These are phyloP conservation scores for Psittacula derbiana DNA, from an alignment of 2,797 vertebrate genomes.

Conservation along the genomic window DNA sequence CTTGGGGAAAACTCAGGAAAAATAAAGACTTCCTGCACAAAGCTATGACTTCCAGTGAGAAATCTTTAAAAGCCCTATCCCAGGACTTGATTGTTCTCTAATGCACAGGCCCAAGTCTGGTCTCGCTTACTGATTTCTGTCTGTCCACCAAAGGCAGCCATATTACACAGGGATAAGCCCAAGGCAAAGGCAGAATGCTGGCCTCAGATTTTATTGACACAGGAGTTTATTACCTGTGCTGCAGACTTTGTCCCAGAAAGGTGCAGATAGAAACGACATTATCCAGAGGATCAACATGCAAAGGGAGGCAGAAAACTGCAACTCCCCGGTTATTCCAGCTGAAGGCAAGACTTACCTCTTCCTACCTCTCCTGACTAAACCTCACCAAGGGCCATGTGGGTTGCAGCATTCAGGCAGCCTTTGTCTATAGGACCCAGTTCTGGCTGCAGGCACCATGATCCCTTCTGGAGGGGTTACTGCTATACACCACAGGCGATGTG, in stretches of 20 bases:
- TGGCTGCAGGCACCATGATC: neutral
- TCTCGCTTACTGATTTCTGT: neutral
- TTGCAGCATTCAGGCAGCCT: neutral
- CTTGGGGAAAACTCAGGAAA: neutral
- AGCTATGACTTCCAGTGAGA: neutral
- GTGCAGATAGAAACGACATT: neutral
- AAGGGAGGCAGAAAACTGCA: neutral
- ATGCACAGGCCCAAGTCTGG: neutral
- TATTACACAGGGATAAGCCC: neutral
- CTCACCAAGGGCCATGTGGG: neutral
- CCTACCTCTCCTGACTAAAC: neutral
- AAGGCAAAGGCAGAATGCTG: neutral
- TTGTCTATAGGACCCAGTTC: neutral
- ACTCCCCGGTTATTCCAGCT: fast-evolving
- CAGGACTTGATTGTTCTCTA: neutral
- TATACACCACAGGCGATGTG: neutral
- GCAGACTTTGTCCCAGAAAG: neutral
- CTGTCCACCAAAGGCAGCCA: neutral
- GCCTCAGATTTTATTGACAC: neutral
- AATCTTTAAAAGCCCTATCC: neutral
- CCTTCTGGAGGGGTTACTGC: neutral
- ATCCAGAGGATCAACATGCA: neutral
- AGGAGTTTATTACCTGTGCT: neutral
- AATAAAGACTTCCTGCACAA: neutral
- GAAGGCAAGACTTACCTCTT: neutral